Conservation (phyloP, 2,113 vertebrate genomes). For the Mirounga angustirostris region DNA sequence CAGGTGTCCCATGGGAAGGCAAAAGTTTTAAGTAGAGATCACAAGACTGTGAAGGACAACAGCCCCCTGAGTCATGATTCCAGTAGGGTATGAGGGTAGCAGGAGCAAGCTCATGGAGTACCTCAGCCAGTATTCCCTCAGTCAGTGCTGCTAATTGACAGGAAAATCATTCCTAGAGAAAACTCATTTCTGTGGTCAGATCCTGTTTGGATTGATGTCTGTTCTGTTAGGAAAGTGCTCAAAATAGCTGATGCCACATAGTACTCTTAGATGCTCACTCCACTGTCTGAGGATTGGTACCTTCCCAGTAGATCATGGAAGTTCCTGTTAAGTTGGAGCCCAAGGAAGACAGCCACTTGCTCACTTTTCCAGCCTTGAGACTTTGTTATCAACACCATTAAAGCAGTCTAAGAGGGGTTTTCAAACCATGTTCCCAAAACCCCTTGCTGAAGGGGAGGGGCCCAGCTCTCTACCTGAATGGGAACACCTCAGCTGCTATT, state of each 20-base stretch:
- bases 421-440: not conserved
- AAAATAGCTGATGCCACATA: not conserved
- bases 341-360: not conserved
- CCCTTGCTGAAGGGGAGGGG: not conserved
- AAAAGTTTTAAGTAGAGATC: not conserved
- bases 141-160: fast-evolving
- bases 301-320: not conserved
- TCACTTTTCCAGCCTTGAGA: not conserved
- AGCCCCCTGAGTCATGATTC: not conserved
- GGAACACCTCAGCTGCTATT: not conserved
- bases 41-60: not conserved
- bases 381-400: not conserved
- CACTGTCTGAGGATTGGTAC: not conserved
- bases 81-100: too few species aligned
- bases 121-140: not conserved
- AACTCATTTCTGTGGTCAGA: fast-evolving
- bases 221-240: not conserved
- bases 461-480: not conserved
- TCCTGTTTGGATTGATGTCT: not conserved
- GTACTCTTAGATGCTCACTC: not conserved
- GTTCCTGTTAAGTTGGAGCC: not conserved
- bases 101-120: not conserved
- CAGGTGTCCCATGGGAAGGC: not conserved
- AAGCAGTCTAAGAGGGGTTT: not conserved
- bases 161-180: not conserved